Conservation (phyloP, 2,797 vertebrate species). For the Acipenser transmontanus region DNA sequence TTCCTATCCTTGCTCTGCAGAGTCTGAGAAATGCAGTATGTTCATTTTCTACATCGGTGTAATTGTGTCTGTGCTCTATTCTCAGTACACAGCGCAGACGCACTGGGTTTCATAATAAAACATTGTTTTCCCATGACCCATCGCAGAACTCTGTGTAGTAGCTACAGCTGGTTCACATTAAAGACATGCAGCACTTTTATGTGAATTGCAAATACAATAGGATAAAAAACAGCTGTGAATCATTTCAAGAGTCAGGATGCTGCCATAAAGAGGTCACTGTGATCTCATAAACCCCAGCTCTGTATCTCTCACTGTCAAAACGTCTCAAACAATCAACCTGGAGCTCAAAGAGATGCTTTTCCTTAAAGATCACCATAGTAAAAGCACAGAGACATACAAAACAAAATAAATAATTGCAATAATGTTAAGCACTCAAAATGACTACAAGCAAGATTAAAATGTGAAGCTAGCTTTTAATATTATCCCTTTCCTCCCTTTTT, state of each 20-base stretch:
- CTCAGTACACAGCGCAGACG: background rate
- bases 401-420: background rate
- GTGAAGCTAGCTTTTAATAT: background rate
- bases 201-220: background rate
- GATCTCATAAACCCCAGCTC: too few species aligned
- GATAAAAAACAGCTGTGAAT: background rate
- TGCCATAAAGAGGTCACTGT: too few species aligned
- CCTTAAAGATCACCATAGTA: too few species aligned
- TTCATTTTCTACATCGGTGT: background rate
- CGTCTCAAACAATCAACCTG: too few species aligned
- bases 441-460: too few species aligned
- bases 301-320: too few species aligned
- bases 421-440: background rate
- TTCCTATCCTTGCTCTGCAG: too few species aligned
- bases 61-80: background rate
- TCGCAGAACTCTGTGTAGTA: background rate
- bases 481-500: slow-evolving; percentile 40
- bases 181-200: background rate
- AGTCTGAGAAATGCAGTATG: too few species aligned
- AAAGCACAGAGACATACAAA: background rate
- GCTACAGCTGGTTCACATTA: background rate
- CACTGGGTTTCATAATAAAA: background rate
- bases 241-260: background rate
- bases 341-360: too few species aligned
- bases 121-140: background rate